A percentile compares a stretch with the other conserved stretches of the same genome.
These are phyloP conservation scores for Euplagia quadripunctaria DNA, from an alignment of 2,888 invertebrate species.

Conservation along the genomic window DNA sequence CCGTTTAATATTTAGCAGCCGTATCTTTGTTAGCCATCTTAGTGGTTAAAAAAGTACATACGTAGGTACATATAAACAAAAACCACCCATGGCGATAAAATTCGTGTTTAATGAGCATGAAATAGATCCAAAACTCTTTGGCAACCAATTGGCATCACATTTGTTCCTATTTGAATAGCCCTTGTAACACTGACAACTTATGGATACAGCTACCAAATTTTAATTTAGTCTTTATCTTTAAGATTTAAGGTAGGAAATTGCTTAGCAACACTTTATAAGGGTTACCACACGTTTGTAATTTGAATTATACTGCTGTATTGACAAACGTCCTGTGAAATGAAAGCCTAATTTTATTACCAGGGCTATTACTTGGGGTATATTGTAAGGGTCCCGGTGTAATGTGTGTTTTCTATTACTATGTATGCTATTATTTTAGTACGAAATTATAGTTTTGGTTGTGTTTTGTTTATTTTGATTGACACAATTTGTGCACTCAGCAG, in stretches of 20 bases:
- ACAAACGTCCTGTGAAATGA: slow-evolving; percentile 68
- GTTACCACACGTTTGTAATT: slow-evolving; percentile 24
- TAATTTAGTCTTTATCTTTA: neutral
- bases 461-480: slow-evolving; percentile 8
- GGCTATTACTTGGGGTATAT: slow-evolving; percentile 57
- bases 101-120: slow-evolving; percentile 38
- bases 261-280: neutral
- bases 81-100: slow-evolving; percentile 23
- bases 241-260: slow-evolving; percentile 13
- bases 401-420: slow-evolving; percentile 15
- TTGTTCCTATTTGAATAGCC: slow-evolving; percentile 45
- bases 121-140: slow-evolving; percentile 46
- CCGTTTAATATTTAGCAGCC: neutral
- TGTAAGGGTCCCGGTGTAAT: slow-evolving; percentile 24
- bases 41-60: neutral
- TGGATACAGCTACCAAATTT: neutral
- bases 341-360: slow-evolving; percentile 71
- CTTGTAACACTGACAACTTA: slow-evolving; percentile 28
- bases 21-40: neutral
- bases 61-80: neutral
- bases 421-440: slow-evolving; percentile 13
- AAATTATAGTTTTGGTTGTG: slow-evolving; percentile 1
- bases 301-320: slow-evolving; percentile 46
- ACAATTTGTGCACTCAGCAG: neutral
- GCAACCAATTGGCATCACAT: slow-evolving; percentile 53